Base-by-base conservation (phyloP, 2,113 vertebrate genomes). In the Epinephelus lanceolatus region DNA sequence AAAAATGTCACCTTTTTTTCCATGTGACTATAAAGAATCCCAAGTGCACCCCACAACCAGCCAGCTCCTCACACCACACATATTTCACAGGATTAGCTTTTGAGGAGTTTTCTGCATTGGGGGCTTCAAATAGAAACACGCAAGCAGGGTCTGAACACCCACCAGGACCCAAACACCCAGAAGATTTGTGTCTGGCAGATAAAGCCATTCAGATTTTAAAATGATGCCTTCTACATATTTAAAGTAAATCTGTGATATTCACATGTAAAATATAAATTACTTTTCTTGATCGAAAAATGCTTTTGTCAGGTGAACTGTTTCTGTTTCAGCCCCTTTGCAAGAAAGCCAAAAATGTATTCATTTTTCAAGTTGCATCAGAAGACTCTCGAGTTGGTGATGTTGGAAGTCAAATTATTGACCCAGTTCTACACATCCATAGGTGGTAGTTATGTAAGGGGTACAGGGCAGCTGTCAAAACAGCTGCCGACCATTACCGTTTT, bases 31-130 rank as follows among this genome's bases (percentile, higher is more conserved):
- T 55, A 49, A 80, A 84, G n/a, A 80, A 81, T 72, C 69, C 49
- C 5, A 51, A 71, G 37, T 71, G n/a, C 5, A 56, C 12, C 51
- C 49, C 18, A 15, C 11, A 30, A 59, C 27, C 47, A 70, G 59
- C 6, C 55, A 59, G 40, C 52, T 66, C 61, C n/a, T 62, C n/a
- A 45, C 66, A 51, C 30, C 51, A 60, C 33, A 19, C 88, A 90
- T 89, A 91, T 81, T 93, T 93, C 80, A 89, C 74, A 65, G 90
- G 90, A 93, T 92, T 93, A 90, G 78, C 63, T 19, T 66, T 52
- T 23, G 11, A 73, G 65, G 59, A 57, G 25, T 70, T 80, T 80
- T 86, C 33, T 6, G 18, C 79, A 85, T 85, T 70, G 13, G 52
- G 23, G 33, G 68, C 57, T 83, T 81, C 67, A 77, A 71, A 57